Evolutionary conservation across 2,888 invertebrate genomes (phyloP).

Genomic region (Aporophyla lueneburgensis): DNA sequence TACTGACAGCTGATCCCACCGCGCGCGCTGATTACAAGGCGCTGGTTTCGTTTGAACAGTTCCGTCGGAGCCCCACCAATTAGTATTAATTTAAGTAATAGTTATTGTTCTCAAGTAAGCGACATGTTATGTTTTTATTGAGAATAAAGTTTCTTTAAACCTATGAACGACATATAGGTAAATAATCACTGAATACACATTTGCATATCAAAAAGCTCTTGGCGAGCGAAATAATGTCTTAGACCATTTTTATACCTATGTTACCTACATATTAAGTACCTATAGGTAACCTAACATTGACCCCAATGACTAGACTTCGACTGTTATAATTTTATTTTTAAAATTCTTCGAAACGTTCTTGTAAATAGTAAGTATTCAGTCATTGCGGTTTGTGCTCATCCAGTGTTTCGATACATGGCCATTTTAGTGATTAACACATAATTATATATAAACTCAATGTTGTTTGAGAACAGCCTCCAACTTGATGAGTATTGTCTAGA

Average conservation of each 20-base stretch:
- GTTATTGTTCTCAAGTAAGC: too few relatives aligned
- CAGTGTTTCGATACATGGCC: conserved; percentile 15
- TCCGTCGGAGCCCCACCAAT: too few relatives aligned
- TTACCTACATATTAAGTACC: not conserved
- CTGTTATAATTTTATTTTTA: conserved; percentile 21
- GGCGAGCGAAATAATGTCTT: not conserved
- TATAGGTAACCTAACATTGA: conserved; percentile 32
- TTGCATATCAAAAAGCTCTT: not conserved
- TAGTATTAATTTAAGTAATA: too few relatives aligned
- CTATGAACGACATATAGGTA: not conserved
- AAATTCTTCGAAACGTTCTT: conserved; percentile 45
- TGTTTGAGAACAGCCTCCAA: conserved; percentile 23
- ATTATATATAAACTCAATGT: conserved; percentile 40
- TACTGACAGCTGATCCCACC: too few relatives aligned
- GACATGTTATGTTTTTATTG: too few relatives aligned
- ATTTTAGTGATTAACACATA: conserved; percentile 16
- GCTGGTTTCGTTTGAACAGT: too few relatives aligned
- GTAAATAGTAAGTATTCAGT: conserved; percentile 16
- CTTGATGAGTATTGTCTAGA: not conserved
- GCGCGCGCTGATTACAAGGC: too few relatives aligned
- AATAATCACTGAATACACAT: not conserved
- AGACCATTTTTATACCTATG: too few relatives aligned
- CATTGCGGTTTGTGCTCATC: conserved; percentile 52
- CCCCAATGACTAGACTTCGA: conserved; percentile 33
- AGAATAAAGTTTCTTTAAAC: too few relatives aligned